A percentile compares a stretch with the other conserved stretches of the same genome.
Evolutionary conservation across 1,140 invertebrate genomes (phyloP).

Genomic region (Archivesica marissinica): DNA sequence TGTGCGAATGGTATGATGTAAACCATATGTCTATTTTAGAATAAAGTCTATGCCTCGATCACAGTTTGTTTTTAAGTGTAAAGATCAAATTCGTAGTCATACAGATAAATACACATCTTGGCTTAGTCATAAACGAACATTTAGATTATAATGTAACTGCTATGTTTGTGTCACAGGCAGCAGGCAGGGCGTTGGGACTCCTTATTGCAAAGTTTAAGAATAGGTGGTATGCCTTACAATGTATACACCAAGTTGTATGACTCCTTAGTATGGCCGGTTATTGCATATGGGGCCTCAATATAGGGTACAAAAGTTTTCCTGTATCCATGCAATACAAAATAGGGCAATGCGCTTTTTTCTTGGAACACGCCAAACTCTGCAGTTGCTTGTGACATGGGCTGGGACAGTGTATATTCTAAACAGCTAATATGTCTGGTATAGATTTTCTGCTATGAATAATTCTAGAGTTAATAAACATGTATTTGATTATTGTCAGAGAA

Average conservation of each 20-base stretch:
- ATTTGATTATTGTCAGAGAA: too few species aligned
- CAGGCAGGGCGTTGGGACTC: conserved; percentile 19
- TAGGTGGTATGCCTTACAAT: not conserved
- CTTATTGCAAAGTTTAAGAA: conserved; percentile 31
- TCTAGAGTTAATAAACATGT: too few species aligned
- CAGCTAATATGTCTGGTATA: too few species aligned
- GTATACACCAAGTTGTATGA: not conserved
- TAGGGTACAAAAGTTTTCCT: conserved; percentile 19
- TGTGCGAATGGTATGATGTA: conserved; percentile 20
- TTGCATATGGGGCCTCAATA: not conserved
- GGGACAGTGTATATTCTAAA: too few species aligned
- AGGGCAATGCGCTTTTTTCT: conserved; percentile 51
- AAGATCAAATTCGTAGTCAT: not conserved
- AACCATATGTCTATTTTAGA: conserved; percentile 25
- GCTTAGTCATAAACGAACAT: conserved; percentile 15
- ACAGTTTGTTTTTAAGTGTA: conserved; percentile 23
- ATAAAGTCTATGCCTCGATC: not conserved
- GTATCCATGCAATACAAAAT: conserved; percentile 55
- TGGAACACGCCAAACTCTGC: conserved; percentile 45
- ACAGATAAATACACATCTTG: conserved; percentile 24
- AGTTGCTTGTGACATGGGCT: conserved; percentile 55
- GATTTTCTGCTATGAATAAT: too few species aligned
- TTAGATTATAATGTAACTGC: conserved; percentile 27
- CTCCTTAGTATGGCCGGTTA: not conserved
- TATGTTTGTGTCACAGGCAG: conserved; percentile 23